Conservation (phyloP, 1,140 invertebrate genomes). For the Caenorhabditis tropicalis region DNA sequence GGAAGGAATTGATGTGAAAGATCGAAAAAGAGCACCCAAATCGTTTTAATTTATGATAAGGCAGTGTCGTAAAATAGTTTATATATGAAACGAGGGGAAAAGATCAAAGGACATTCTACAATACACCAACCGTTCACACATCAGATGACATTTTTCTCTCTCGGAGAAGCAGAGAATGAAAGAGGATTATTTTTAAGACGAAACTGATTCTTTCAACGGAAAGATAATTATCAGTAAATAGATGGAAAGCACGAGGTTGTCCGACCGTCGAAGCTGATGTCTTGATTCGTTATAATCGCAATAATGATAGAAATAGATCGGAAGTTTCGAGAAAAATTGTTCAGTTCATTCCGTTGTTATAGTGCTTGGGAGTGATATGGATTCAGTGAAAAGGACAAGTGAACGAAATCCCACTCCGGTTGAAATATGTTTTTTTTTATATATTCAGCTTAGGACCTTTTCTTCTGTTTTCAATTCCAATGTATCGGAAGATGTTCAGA, state of each 20-base stretch:
- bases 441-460: no score
- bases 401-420: no score
- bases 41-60: background rate
- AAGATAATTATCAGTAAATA: background rate
- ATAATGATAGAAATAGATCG: background rate
- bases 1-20: background rate
- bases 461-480: no score
- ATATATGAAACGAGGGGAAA: background rate
- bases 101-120: conserved; percentile 26
- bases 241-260: background rate
- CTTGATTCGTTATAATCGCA: background rate
- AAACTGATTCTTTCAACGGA: background rate
- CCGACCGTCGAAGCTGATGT: background rate
- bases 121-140: conserved; percentile 13
- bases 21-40: no score
- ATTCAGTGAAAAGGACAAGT: no score
- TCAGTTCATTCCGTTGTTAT: background rate
- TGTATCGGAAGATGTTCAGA: no score
- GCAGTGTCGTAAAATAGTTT: background rate
- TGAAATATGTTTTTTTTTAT: no score
- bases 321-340: no score
- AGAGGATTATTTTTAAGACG: background rate
- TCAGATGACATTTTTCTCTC: background rate
- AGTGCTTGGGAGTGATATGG: no score
- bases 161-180: background rate